Evolutionary conservation across 2,113 vertebrate genomes (phyloP).

Genomic region (Oreochromis niloticus): DNA sequence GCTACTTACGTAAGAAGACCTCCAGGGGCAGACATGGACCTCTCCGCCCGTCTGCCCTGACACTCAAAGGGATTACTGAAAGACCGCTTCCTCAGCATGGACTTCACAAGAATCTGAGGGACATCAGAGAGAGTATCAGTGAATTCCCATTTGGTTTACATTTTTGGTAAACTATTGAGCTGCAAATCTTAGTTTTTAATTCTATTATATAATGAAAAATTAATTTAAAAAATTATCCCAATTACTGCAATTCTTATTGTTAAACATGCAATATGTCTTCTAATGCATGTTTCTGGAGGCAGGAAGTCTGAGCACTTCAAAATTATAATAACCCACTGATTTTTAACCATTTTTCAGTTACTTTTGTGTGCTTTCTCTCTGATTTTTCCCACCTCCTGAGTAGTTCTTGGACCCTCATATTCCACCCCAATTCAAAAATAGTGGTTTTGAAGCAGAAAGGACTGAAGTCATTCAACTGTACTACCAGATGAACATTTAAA

Average conservation of each 20-base stretch:
- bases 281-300: neutral
- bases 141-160: neutral
- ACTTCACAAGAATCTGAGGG: conserved; percentile 90
- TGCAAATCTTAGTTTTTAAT: neutral
- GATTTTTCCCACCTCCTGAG: neutral
- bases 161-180: neutral
- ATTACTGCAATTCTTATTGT: neutral
- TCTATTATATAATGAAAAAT: neutral
- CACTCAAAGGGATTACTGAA: conserved; percentile 92
- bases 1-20: conserved; percentile 84
- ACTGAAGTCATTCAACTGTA: neutral
- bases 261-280: neutral
- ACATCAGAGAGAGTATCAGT: neutral
- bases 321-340: neutral
- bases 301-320: neutral
- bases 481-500: neutral
- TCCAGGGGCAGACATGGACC: conserved; percentile 92
- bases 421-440: too few species aligned
- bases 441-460: neutral
- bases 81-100: conserved; percentile 94
- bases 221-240: neutral
- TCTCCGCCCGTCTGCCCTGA: conserved; percentile 76
- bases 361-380: neutral
- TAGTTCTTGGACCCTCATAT: neutral
- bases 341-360: neutral